These are phyloP conservation scores for Herpetotheres cachinnans DNA, from an alignment of 2,113 vertebrate genomes.

Conservation along the genomic window DNA sequence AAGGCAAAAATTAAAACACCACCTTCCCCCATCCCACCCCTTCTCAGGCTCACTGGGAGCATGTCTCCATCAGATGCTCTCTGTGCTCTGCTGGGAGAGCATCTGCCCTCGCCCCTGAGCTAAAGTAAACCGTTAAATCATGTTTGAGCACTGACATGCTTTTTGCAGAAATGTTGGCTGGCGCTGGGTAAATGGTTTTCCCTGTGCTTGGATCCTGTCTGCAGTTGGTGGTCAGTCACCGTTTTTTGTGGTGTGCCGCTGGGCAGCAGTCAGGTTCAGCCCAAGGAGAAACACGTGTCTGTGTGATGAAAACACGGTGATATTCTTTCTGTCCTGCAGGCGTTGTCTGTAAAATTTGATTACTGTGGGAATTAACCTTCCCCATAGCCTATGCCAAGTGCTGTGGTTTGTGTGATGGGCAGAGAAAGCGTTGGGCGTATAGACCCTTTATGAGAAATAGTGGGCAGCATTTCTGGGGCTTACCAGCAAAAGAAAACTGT, in stretches of 20 bases:
- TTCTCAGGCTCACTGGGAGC: background rate
- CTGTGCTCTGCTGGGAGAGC: background rate
- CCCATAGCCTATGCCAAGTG: background rate
- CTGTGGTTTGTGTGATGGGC: background rate
- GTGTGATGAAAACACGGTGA: background rate
- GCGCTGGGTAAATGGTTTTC: background rate
- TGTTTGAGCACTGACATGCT: background rate
- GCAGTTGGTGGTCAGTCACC: background rate
- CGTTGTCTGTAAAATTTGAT: background rate
- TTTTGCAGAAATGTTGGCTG: background rate
- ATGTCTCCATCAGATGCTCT: background rate
- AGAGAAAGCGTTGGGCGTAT: background rate
- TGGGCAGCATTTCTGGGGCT: background rate
- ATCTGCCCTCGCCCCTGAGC: background rate
- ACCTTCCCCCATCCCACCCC: background rate
- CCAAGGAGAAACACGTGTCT: background rate
- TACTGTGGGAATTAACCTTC: background rate
- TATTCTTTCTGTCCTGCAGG: background rate
- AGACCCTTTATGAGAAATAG: background rate
- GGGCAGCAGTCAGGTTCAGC: background rate
- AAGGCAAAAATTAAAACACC: background rate
- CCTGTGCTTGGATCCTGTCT: background rate
- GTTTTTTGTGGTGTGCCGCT: background rate
- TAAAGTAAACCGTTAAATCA: background rate
- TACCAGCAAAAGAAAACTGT: constrained; percentile 28